Evolutionary conservation across 2,888 invertebrate species (phyloP), one percentile per base, ranked within the genome.

Genomic region (Elmis aenea): DNA sequence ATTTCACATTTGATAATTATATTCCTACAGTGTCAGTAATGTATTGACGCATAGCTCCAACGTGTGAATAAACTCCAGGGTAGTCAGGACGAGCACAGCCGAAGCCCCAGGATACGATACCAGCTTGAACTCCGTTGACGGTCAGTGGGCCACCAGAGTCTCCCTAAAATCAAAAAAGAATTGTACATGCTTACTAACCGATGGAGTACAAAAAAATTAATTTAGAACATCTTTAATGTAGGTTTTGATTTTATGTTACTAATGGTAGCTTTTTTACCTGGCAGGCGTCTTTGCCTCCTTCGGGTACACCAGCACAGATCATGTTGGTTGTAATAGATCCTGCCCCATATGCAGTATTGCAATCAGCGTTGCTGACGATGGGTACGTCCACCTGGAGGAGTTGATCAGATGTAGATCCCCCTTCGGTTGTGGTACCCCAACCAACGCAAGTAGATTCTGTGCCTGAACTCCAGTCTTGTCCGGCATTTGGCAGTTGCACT

Each of bases 261-360:
- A n/a, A n/a, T n/a, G 39, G 31, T 23, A 13, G 2, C 26, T 13
- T 25, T 20, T 13, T 25, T 25, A 33, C 33, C 13, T 33, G 26
- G 12, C 33, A 34, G 29, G 30, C 8, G 22, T 39, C 21, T 18
- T 29, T 20, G 6, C 29, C 26, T 12, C 33, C 39, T n/a, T 24
- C 31, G 11, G 22, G 5, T 8, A 15, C 8, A 2, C 36, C 41
- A 16, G 32, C 32, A 11, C 41, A 41, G 11, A 31, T 24, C 41
- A 41, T 41, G 8, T 29, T 10, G 5, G 30, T 21, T 1, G 36
- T 36, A 9, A 41, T 32, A 10, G 24, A 15, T 1, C 26, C 25
- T 2, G 13, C n/a, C 8, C 28, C 36, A 20, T 37, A 41, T 10
- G 18, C 10, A 8, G n/a, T 13, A 5, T 9, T 15, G 15, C 38